Percentiles rank a stretch among this genome's conserved stretches.
phyloP scores from a whole-genome alignment of 1,140 invertebrate genomes.

The Drosophila rufa region DNA sequence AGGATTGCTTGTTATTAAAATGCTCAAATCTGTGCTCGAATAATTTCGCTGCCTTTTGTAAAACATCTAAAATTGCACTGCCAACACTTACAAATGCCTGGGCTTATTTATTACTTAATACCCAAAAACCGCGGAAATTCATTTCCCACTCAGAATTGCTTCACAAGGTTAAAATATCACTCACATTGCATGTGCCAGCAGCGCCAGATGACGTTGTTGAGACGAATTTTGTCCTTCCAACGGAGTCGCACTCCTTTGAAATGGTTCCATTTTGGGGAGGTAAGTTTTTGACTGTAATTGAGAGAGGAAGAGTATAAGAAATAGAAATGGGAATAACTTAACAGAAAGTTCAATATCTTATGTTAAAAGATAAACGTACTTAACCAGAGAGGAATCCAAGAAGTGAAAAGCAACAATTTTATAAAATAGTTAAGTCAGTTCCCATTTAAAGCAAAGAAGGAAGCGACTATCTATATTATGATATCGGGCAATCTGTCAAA shows the following conservation, averaged over 20 bases:
- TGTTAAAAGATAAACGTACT: too few relatives aligned
- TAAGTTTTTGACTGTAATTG: constrained; percentile 95
- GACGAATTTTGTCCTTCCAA: constrained; percentile 99
- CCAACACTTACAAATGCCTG: neutral
- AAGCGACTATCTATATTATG: neutral
- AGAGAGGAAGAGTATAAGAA: constrained; percentile 81
- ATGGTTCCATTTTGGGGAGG: constrained; percentile 99
- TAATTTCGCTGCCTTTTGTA: neutral
- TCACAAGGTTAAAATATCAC: constrained; percentile 79
- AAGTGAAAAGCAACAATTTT: too few relatives aligned
- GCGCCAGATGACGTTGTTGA: constrained; percentile 99
- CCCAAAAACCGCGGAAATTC: neutral
- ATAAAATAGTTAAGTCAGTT: too few relatives aligned
- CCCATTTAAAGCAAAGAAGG: neutral
- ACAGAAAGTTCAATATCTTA: too few relatives aligned
- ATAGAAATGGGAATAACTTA: neutral
- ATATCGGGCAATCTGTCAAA: neutral
- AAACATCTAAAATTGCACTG: neutral
- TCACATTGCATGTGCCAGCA: constrained; percentile 99
- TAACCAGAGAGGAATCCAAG: too few relatives aligned
- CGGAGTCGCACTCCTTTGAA: constrained; percentile 98
- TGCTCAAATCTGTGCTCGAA: neutral
- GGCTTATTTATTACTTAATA: constrained; percentile 6
- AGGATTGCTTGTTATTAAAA: neutral
- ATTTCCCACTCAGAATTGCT: constrained; percentile 1